Evolutionary conservation across 2,888 invertebrate species (phyloP).

Genomic region (Embidobia sp.): DNA sequence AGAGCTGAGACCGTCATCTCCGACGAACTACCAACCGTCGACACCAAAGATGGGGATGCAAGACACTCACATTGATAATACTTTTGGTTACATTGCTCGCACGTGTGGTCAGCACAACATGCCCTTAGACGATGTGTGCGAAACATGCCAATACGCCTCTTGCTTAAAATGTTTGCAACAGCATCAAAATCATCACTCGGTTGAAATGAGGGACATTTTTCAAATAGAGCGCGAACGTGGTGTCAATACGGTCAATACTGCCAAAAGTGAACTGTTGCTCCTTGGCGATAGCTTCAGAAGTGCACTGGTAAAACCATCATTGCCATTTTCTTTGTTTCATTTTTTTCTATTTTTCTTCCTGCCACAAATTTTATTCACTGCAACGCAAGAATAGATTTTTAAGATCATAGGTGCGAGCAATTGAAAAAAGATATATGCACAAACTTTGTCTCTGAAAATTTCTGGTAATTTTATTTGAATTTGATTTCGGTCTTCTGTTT

Average conservation of each 20-base stretch:
- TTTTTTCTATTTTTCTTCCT: not conserved
- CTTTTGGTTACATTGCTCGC: conserved; percentile 43
- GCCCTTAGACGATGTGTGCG: conserved; percentile 45
- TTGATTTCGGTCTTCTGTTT: not conserved
- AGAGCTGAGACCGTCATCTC: conserved; percentile 45
- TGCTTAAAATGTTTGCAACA: conserved; percentile 49
- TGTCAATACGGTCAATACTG: conserved; percentile 58
- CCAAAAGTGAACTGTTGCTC: conserved; percentile 57
- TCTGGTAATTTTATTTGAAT: conserved; percentile 9
- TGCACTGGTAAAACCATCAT: conserved; percentile 39
- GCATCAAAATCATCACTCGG: conserved; percentile 51
- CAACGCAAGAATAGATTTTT: not conserved
- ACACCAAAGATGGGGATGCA: conserved; percentile 30
- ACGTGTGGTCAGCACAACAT: conserved; percentile 50
- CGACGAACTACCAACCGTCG: conserved; percentile 16
- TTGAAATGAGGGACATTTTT: conserved; percentile 55
- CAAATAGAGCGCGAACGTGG: conserved; percentile 56
- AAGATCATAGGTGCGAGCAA: conserved; percentile 47
- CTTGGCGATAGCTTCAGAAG: conserved; percentile 58
- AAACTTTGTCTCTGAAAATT: conserved; percentile 44
- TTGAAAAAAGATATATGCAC: not conserved
- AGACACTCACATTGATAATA: conserved; percentile 48
- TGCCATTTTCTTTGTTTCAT: not conserved
- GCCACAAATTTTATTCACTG: conserved; percentile 29
- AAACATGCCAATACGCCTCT: conserved; percentile 45